Conservation (phyloP, 92 coral and sea anemone genomes). For the Pocillopora grandis region DNA sequence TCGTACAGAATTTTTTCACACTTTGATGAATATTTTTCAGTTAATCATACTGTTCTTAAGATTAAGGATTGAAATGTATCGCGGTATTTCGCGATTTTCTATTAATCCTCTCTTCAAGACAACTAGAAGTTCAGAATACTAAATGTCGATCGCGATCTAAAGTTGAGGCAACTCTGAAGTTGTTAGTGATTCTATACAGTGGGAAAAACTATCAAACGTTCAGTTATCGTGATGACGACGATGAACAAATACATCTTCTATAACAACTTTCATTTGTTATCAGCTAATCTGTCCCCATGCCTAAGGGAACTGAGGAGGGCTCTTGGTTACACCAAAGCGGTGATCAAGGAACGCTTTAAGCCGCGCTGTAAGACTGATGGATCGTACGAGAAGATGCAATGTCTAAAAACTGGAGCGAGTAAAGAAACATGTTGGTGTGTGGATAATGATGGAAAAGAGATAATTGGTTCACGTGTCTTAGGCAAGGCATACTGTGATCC, state of each 20-base stretch:
- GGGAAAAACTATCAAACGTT: too few relatives aligned
- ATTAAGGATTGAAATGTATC: too few relatives aligned
- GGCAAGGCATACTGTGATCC: conserved; percentile 67
- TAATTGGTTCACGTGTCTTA: conserved; percentile 71
- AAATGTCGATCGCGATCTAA: too few relatives aligned
- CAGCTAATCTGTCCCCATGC: conserved; percentile 75
- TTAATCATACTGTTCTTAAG: too few relatives aligned
- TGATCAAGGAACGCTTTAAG: conserved; percentile 50
- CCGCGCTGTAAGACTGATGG: conserved; percentile 85
- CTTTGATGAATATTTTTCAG: not conserved
- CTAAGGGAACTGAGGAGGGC: conserved; percentile 78
- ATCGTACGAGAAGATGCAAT: conserved; percentile 79
- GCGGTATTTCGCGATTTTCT: too few relatives aligned
- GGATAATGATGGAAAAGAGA: conserved; percentile 76
- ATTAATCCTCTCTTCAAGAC: too few relatives aligned
- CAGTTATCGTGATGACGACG: not conserved
- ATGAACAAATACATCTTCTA: not conserved
- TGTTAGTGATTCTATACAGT: too few relatives aligned
- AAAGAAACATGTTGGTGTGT: conserved; percentile 85
- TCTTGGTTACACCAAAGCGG: conserved; percentile 62
- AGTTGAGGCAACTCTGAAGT: too few relatives aligned
- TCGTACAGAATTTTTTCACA: not conserved
- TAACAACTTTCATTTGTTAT: not conserved
- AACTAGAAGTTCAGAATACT: too few relatives aligned
- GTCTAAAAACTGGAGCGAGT: conserved; percentile 31